A percentile compares a stretch with the other conserved stretches of the same genome.
These are phyloP conservation scores for Rhinophrynus dorsalis DNA, from an alignment of 2,797 vertebrate species.

Conservation along the genomic window DNA sequence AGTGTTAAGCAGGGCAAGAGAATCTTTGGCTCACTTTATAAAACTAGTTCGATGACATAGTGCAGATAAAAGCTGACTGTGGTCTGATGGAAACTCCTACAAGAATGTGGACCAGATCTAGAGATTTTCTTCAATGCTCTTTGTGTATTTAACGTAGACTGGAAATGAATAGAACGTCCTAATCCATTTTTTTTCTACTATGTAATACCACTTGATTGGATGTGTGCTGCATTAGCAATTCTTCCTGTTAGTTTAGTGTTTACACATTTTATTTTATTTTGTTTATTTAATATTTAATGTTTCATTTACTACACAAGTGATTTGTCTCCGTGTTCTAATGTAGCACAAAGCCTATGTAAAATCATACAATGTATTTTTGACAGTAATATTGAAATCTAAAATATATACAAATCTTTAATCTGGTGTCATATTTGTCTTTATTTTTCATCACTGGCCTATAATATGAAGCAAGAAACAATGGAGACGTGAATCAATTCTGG, in stretches of 20 bases:
- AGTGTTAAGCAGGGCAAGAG: slow-evolving; percentile 54
- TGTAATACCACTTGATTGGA: slow-evolving; percentile 96
- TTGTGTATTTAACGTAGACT: slow-evolving; percentile 88
- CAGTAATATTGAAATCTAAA: slow-evolving; percentile 95
- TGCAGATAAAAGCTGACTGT: slow-evolving; percentile 49
- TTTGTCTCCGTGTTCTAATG: slow-evolving; percentile 90
- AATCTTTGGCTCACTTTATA: slow-evolving; percentile 1
- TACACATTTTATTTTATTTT: slow-evolving; percentile 91
- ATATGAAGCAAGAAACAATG: too few relatives aligned
- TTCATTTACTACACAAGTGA: slow-evolving; percentile 96
- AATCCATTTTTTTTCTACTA: slow-evolving; percentile 86
- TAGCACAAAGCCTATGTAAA: slow-evolving; percentile 96
- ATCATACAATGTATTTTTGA: slow-evolving; percentile 99
- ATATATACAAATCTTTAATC: slow-evolving; percentile 89
- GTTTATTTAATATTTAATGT: slow-evolving; percentile 99
- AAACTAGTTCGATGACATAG: slow-evolving; percentile 1
- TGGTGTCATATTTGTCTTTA: slow-evolving; percentile 70
- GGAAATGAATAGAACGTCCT: slow-evolving; percentile 86
- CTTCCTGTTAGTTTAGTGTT: slow-evolving; percentile 92
- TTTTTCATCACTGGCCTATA: too few relatives aligned
- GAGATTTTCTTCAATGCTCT: slow-evolving; percentile 79
- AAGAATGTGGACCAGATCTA: slow-evolving; percentile 78
- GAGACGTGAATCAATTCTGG: too few relatives aligned
- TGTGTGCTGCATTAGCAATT: slow-evolving; percentile 97
- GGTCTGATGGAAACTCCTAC: slow-evolving; percentile 53